Percentiles rank a stretch among this genome's conserved stretches.
Evolutionary conservation across 2,888 invertebrate genomes (phyloP).

Genomic region (Seira musarum): DNA sequence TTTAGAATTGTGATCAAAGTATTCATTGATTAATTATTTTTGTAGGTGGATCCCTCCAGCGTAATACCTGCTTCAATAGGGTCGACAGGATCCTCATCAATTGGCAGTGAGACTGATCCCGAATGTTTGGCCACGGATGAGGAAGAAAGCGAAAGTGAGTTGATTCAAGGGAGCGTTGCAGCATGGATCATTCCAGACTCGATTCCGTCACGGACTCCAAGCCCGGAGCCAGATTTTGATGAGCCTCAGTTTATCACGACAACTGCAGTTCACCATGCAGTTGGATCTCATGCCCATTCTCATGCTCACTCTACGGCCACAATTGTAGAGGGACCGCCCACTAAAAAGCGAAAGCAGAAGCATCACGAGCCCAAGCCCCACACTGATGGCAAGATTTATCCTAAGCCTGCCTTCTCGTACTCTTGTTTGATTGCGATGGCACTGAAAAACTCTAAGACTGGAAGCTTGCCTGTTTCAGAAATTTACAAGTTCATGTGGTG

Average conservation of each 20-base stretch:
- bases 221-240: conserved; percentile 68
- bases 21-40: conserved; percentile 23
- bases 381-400: conserved; percentile 79
- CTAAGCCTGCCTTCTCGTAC: conserved; percentile 98
- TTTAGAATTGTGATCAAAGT: too few species aligned
- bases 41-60: conserved; percentile 69
- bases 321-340: conserved; percentile 64
- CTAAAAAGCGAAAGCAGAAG: conserved; percentile 69
- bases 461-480: conserved; percentile 96
- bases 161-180: conserved; percentile 61
- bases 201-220: conserved; percentile 61
- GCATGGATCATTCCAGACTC: conserved; percentile 68
- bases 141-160: conserved; percentile 65
- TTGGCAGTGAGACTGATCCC: conserved; percentile 68
- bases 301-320: too few species aligned
- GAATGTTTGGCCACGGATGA: conserved; percentile 68
- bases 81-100: conserved; percentile 64
- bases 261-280: too few species aligned
- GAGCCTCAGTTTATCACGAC: conserved; percentile 68
- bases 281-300: conserved; percentile 59
- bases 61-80: conserved; percentile 68
- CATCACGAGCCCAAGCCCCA: conserved; percentile 69
- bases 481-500: conserved; percentile 99
- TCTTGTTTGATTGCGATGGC: conserved; percentile 99
- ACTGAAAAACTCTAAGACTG: conserved; percentile 94